These are phyloP conservation scores for Oryzias melastigma DNA, from an alignment of 2,113 vertebrate species.

Conservation along the genomic window DNA sequence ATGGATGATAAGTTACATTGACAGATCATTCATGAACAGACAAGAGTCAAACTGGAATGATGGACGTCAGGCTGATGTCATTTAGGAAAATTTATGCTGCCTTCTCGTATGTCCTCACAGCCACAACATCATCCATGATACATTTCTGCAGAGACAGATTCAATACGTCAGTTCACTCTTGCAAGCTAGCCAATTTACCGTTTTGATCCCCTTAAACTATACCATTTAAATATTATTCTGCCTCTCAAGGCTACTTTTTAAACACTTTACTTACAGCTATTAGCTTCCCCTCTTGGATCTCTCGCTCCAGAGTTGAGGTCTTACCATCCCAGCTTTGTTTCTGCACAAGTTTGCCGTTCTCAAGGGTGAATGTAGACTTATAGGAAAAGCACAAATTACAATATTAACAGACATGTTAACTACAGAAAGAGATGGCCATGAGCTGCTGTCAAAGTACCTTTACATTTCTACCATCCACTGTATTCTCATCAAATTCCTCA, in stretches of 20 bases:
- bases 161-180: not conserved
- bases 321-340: slow-evolving; percentile 68
- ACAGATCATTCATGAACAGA: slow-evolving; percentile 1
- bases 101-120: slow-evolving; percentile 84
- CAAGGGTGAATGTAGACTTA: slow-evolving; percentile 81
- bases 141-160: slow-evolving; percentile 80
- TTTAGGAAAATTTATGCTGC: slow-evolving; percentile 54
- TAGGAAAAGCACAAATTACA: not conserved
- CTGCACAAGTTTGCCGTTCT: slow-evolving; percentile 68
- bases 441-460: slow-evolving; percentile 72
- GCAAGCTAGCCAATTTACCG: not conserved
- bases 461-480: slow-evolving; percentile 84
- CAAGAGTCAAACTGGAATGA: slow-evolving; percentile 11
- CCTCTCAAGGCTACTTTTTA: no score
- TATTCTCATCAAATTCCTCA: slow-evolving; percentile 87
- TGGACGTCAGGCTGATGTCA: not conserved
- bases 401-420: not conserved
- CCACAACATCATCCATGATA: slow-evolving; percentile 78
- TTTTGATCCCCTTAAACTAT: not conserved
- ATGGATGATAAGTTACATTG: not conserved
- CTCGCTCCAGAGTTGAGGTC: slow-evolving; percentile 53
- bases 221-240: no score
- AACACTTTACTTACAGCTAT: slow-evolving; percentile 53
- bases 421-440: not conserved
- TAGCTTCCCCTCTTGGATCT: slow-evolving; percentile 62